Conservation (phyloP, 2,113 vertebrate species). For the Bufo bufo region DNA sequence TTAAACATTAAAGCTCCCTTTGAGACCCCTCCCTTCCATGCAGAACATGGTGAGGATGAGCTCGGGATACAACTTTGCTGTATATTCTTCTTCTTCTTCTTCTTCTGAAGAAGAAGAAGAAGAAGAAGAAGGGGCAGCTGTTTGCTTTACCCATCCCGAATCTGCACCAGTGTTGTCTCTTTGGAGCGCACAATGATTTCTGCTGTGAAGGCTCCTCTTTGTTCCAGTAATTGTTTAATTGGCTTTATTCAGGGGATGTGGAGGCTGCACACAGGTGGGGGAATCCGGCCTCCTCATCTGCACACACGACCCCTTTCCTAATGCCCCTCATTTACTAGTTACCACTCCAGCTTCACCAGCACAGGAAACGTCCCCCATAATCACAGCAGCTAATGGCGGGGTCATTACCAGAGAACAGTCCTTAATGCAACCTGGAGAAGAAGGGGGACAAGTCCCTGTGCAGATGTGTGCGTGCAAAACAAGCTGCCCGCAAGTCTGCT, state of each 20-base stretch:
- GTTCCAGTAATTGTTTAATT: conserved; percentile 55
- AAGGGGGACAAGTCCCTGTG: no score
- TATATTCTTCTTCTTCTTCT: conserved; percentile 10
- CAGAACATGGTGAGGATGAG: neutral
- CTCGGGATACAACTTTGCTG: neutral
- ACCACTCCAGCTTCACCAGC: neutral
- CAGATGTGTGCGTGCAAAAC: no score
- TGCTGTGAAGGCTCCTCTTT: conserved; percentile 29
- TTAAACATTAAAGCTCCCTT: neutral
- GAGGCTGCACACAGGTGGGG: conserved; percentile 42
- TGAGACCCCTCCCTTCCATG: neutral
- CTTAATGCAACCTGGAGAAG: no score
- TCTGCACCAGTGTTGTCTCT: conserved; percentile 8
- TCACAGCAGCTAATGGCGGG: conserved; percentile 18
- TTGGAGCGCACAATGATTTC: conserved; percentile 19
- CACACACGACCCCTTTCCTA: neutral
- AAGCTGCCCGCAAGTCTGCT: no score
- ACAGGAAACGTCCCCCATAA: conserved; percentile 11
- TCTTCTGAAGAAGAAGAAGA: neutral
- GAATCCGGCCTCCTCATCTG: conserved; percentile 16
- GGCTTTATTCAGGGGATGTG: conserved; percentile 29
- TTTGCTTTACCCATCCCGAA: conserved; percentile 19
- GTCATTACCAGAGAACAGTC: conserved; percentile 17
- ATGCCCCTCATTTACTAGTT: conserved; percentile 10
- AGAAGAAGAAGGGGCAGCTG: conserved; percentile 27